Evolutionary conservation across 2,113 vertebrate genomes (phyloP), one percentile per base, ranked within the genome.

Genomic region (Hepsetus odoe): DNA sequence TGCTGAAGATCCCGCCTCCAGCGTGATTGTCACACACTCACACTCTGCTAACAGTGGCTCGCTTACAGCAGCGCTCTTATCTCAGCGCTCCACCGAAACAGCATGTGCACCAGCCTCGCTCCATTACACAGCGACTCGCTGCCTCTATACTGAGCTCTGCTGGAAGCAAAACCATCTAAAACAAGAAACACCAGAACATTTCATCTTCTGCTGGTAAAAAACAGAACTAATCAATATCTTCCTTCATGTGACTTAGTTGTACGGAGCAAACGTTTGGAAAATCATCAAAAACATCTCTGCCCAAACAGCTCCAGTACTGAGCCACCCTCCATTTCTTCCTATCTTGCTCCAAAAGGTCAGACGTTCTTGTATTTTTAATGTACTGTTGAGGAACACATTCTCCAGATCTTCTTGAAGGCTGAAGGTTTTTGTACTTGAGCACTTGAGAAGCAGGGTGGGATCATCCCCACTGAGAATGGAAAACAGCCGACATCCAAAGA

Each of bases 1-100:
- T 38, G 61, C 61, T 64, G 61, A 64, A 35, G 61, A 35, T 59
- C 32, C 61, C 38, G 61, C 61, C 61, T 64, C 10, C 61, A 35
- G 61, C 61, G 11, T n/a, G 61, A 35, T 18, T n/a, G 32, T 5
- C 49, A 51, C 49, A 49, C 46, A 49, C 46, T 3, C 46, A 49
- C 46, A 49, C 51, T 8, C 51, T 22, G 51, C 51, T 55, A 22
- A 55, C 51, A 55, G 51, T 22, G 51, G 5, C 22, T 22, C 12
- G 51, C n/a, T 53, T 53, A 9, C 51, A 53, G 51, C 20, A 53
- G 51, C 8, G 11, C 51, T 55, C 51, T 55, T 55, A 59, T 59
- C 56, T 59, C 30, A 30, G 56, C 7, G 24, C 18, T 59, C 24
- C 56, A 30, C 24, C 5, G 26, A 16, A 28, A 30, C 56, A 11